A percentile compares a stretch with the other conserved stretches of the same genome.
Conservation (phyloP, 35 echinoderm and acorn worm species). For the Eucidaris tribuloides region DNA sequence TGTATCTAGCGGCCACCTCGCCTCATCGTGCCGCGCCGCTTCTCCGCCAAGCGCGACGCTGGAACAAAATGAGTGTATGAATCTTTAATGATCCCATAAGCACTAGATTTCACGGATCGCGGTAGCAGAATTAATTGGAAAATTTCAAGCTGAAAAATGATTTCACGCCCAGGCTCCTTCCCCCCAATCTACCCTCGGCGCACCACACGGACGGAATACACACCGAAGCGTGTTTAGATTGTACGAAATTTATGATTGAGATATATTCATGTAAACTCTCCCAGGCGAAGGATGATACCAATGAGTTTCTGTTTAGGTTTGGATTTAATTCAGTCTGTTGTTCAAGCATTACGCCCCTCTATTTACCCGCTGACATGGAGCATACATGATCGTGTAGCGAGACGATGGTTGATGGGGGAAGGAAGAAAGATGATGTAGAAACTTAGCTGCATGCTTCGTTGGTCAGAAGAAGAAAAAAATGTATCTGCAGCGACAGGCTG, state of each 20-base stretch:
- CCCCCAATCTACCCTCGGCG: too few relatives aligned
- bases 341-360: neutral
- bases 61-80: neutral
- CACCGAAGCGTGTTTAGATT: too few relatives aligned
- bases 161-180: too few relatives aligned
- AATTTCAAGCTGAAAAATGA: slow-evolving; percentile 41
- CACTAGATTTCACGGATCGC: slow-evolving; percentile 35
- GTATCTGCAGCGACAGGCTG: too few relatives aligned
- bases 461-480: too few relatives aligned
- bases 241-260: slow-evolving; percentile 32
- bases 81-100: slow-evolving; percentile 30
- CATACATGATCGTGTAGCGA: too few relatives aligned
- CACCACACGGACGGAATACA: too few relatives aligned
- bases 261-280: slow-evolving; percentile 14
- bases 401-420: slow-evolving; percentile 20
- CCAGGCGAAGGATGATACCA: neutral
- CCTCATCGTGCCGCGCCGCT: neutral
- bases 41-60: neutral
- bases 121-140: slow-evolving; percentile 31
- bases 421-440: neutral
- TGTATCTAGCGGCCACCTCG: neutral
- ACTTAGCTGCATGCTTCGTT: too few relatives aligned
- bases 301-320: slow-evolving; percentile 18
- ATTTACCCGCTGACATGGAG: neutral
- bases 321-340: slow-evolving; percentile 7